These are phyloP conservation scores for Auanema freiburgensis DNA, from an alignment of 2,888 invertebrate genomes.

Conservation along the genomic window DNA sequence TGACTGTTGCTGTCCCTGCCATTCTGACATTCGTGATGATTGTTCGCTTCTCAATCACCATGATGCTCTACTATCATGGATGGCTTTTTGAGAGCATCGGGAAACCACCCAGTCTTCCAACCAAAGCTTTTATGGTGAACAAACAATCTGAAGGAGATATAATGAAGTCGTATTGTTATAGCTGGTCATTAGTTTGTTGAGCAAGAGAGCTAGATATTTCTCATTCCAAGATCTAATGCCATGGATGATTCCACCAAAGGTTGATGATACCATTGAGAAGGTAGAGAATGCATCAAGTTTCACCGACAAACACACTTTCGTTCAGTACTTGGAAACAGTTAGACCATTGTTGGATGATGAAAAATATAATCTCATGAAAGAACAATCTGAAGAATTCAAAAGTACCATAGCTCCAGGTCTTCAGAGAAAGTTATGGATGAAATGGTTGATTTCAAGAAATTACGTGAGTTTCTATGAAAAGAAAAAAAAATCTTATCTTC, in stretches of 20 bases:
- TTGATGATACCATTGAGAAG: conserved; percentile 42
- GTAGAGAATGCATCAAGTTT: neutral
- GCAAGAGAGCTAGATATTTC: conserved; percentile 42
- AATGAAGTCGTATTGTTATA: conserved; percentile 10
- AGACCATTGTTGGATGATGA: conserved; percentile 47
- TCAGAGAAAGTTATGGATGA: conserved; percentile 55
- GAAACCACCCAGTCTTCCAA: conserved; percentile 42
- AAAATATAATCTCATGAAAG: conserved; percentile 32
- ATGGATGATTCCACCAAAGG: conserved; percentile 42
- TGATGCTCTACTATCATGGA: conserved; percentile 44
- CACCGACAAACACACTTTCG: neutral
- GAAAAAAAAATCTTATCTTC: neutral
- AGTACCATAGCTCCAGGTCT: conserved; percentile 37
- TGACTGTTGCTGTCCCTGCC: conserved; percentile 24
- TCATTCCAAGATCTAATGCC: conserved; percentile 48
- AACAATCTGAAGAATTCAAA: conserved; percentile 47
- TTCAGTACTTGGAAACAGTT: conserved; percentile 47
- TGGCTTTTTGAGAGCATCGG: conserved; percentile 54
- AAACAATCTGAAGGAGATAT: neutral
- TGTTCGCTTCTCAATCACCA: conserved; percentile 28
- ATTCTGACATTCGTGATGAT: conserved; percentile 16
- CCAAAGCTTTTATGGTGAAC: conserved; percentile 49
- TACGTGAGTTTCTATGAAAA: conserved; percentile 34
- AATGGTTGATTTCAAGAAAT: conserved; percentile 51
- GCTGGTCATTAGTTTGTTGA: conserved; percentile 28